Evolutionary conservation across 1,140 invertebrate genomes (phyloP), one percentile per base, ranked within the genome.

Genomic region (Harpegnathos saltator): DNA sequence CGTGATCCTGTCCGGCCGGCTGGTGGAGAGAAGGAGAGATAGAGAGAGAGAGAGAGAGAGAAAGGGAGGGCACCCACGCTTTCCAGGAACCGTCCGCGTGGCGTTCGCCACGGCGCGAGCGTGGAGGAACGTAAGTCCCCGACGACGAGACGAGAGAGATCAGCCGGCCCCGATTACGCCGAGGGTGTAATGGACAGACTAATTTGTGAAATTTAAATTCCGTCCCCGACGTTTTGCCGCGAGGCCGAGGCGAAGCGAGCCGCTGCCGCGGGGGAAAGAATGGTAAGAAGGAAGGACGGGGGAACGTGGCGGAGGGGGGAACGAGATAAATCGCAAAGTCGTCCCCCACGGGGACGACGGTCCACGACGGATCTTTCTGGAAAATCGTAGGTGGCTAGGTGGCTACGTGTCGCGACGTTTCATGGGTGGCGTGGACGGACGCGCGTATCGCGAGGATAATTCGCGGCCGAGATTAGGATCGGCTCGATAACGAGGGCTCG

Each of bases 191-290:
- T 94, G 92, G 92, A 93, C 91, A 89, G 91, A 94, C 93, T 94
- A 94, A 94, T 94, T 94, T 94, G 93, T 89, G 93, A 94, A 93
- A 94, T 94, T 94, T 93, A 94, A 94, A 94, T 94, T 94, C 93
- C 93, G 90, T 90, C 89, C 89, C 90, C 89, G 89, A 91, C 86
- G 88, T 91, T 90, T 92, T 89, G 87, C 85, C 89, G 84, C 89
- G 85, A 78, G 72, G 65, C 73, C 29, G 50, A 87, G 82, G 80
- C 85, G 85, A 74, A 54, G 61, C 59, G 66, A 58, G 54, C 48
- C 61, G 19, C 24, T 48, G 82, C 65, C 72, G 59, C 33, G 71
- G 50, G 62, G 63, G 11, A n/a, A 15, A 48, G 48, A 14, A 26
- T 14, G 38, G n/a, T 17, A 50, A 50, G 29, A 33, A 33, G 29